A percentile compares a stretch with the other conserved stretches of the same genome.
These are phyloP conservation scores for Atherix ibis DNA, from an alignment of 2,888 invertebrate genomes.

Conservation along the genomic window DNA sequence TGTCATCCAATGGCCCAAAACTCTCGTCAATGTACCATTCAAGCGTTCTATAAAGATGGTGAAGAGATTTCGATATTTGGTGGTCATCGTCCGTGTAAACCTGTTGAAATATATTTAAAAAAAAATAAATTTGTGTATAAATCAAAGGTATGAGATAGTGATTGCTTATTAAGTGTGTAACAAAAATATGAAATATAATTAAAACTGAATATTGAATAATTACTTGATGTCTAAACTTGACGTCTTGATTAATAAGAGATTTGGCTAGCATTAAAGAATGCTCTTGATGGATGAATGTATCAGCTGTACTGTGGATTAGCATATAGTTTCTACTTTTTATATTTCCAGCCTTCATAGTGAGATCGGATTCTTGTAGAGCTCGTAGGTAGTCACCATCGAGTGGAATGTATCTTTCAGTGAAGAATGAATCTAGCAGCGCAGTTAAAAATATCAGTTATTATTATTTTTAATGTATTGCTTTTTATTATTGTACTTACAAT, in stretches of 20 bases:
- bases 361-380: constrained; percentile 60
- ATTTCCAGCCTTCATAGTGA: constrained; percentile 63
- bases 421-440: constrained; percentile 80
- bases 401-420: constrained; percentile 81
- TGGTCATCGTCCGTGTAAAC: constrained; percentile 81
- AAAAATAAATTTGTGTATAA: too few species aligned
- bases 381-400: constrained; percentile 51
- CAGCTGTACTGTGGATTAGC: constrained; percentile 70
- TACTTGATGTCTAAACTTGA: constrained; percentile 77
- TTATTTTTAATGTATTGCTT: too few species aligned
- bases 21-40: constrained; percentile 77
- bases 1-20: constrained; percentile 54
- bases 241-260: constrained; percentile 63
- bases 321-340: constrained; percentile 50
- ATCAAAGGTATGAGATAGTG: too few species aligned
- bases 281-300: constrained; percentile 70
- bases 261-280: constrained; percentile 72
- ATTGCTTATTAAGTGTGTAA: too few species aligned
- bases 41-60: constrained; percentile 70
- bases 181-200: too few species aligned
- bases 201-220: too few species aligned
- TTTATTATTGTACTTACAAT: constrained; percentile 39
- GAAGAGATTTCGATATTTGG: constrained; percentile 49
- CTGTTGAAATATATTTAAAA: constrained; percentile 41
- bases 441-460: too few species aligned